Conservation (phyloP, 2,797 vertebrate species). For the Galagoides demidoff region DNA sequence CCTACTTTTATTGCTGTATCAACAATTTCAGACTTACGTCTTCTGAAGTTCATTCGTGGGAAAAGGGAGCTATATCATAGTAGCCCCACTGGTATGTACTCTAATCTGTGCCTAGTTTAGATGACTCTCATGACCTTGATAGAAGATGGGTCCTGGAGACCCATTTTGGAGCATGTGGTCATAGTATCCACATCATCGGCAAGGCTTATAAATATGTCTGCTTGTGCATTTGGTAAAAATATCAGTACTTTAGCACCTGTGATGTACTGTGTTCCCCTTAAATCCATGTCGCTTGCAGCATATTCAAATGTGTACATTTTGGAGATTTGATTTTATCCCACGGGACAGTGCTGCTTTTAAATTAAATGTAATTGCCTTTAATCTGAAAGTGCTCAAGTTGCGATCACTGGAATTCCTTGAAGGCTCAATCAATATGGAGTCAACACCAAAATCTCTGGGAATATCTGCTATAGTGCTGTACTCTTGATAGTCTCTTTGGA, state of each 20-base stretch:
- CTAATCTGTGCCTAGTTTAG: neutral
- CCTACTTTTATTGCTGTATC: conserved; percentile 2
- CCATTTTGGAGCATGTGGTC: neutral
- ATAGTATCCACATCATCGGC: neutral
- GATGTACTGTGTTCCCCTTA: neutral
- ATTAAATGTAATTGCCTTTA: neutral
- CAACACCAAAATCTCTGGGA: neutral
- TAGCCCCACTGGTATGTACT: neutral
- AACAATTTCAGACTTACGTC: conserved; percentile 30
- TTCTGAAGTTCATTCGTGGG: neutral
- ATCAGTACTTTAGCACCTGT: neutral
- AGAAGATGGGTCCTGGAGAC: neutral
- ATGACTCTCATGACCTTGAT: neutral
- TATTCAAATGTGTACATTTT: neutral
- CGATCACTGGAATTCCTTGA: neutral
- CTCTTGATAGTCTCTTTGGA: neutral
- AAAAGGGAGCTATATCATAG: conserved; percentile 19
- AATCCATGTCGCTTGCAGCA: neutral
- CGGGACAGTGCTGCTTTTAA: neutral
- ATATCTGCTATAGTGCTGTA: neutral
- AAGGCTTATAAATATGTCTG: neutral
- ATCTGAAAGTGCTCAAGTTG: neutral
- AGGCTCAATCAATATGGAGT: neutral
- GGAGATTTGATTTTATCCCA: neutral
- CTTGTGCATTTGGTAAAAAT: neutral